A percentile compares a stretch with the other conserved stretches of the same genome.
Conservation (phyloP, 1,140 invertebrate species). For the Medauroidea extradentata region DNA sequence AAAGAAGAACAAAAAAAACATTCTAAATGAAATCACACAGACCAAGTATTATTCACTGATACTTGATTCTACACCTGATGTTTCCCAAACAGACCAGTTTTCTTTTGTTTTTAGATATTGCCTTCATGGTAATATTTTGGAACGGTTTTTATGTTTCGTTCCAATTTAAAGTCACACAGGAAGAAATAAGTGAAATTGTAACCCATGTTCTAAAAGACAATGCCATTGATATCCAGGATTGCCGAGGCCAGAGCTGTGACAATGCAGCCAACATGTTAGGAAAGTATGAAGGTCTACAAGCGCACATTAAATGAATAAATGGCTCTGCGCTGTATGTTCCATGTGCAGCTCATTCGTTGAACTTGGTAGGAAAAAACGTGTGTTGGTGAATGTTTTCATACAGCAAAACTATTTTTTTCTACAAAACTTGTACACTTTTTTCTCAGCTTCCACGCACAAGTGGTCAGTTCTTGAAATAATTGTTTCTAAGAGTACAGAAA, state of each 20-base stretch:
- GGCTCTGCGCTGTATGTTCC: slow-evolving; percentile 16
- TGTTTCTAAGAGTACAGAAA: slow-evolving; percentile 2
- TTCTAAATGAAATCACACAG: background rate
- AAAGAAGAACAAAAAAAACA: background rate
- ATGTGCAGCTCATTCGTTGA: slow-evolving; percentile 19
- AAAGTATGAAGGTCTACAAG: slow-evolving; percentile 29
- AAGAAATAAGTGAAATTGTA: background rate
- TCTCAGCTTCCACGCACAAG: slow-evolving; percentile 27
- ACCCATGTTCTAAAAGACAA: slow-evolving; percentile 1
- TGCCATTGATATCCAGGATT: slow-evolving; percentile 27
- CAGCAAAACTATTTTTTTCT: slow-evolving; percentile 24
- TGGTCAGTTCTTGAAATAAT: slow-evolving; percentile 12
- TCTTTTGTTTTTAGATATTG: background rate
- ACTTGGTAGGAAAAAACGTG: slow-evolving; percentile 14
- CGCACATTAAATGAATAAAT: slow-evolving; percentile 22
- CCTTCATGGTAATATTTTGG: background rate
- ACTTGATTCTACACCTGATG: background rate
- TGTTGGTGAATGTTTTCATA: slow-evolving; percentile 8
- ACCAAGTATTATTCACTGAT: background rate
- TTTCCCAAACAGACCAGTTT: background rate
- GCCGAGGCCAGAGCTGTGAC: slow-evolving; percentile 37
- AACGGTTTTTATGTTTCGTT: background rate
- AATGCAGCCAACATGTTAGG: slow-evolving; percentile 38
- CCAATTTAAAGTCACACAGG: background rate
- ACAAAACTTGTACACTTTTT: slow-evolving; percentile 31